Conservation (phyloP, 2,797 vertebrate genomes). For the Takifugu ocellatus region DNA sequence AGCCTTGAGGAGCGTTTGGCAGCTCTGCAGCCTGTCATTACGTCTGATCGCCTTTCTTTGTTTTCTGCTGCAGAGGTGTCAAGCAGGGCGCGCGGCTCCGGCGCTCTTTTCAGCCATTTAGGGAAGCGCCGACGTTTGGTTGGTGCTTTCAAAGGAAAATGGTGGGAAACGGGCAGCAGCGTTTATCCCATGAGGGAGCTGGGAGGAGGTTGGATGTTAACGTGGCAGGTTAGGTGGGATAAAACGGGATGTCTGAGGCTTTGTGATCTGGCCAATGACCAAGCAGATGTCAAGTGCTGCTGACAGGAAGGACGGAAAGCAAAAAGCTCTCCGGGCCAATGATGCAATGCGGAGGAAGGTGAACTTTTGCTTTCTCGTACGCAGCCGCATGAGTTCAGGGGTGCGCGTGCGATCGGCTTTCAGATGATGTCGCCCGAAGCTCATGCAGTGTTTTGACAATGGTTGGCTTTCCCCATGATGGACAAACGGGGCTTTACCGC, state of each 20-base stretch:
- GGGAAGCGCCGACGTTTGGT: not conserved
- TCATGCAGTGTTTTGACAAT: constrained; percentile 73
- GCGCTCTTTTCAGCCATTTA: constrained; percentile 57
- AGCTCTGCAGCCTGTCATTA: constrained; percentile 63
- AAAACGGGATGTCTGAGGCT: constrained; percentile 64
- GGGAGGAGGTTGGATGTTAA: constrained; percentile 68
- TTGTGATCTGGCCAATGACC: constrained; percentile 78
- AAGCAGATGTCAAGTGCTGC: constrained; percentile 78
- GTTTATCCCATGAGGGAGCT: constrained; percentile 68
- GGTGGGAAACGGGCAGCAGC: constrained; percentile 65
- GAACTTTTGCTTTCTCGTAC: constrained; percentile 69
- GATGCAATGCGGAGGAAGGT: constrained; percentile 58
- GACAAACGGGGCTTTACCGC: constrained; percentile 78
- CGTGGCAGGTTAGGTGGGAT: constrained; percentile 60
- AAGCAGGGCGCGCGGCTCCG: constrained; percentile 59
- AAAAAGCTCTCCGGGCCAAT: constrained; percentile 67
- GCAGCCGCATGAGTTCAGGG: constrained; percentile 64
- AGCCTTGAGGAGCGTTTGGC: constrained; percentile 62
- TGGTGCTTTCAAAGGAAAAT: constrained; percentile 54
- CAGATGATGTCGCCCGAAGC: constrained; percentile 66
- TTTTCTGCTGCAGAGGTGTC: constrained; percentile 66
- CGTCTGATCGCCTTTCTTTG: constrained; percentile 48
- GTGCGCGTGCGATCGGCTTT: constrained; percentile 40
- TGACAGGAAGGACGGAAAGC: constrained; percentile 57
- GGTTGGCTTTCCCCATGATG: constrained; percentile 68